Percentiles rank a stretch among this genome's conserved stretches.
Conservation (phyloP, 2,888 invertebrate species). For the Aphrophora alni region DNA sequence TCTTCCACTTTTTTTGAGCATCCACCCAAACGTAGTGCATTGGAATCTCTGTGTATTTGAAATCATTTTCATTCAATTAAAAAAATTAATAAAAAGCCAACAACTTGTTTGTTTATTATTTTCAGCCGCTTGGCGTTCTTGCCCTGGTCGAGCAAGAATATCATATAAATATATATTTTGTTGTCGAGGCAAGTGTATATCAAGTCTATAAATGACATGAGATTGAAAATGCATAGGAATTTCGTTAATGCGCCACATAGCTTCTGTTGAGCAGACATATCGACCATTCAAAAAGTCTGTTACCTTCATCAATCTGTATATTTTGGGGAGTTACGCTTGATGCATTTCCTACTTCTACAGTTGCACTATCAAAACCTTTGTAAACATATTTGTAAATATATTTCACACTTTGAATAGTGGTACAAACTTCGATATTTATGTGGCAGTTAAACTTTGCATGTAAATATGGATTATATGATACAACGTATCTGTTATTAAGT, state of each 20-base stretch:
- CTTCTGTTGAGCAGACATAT: too few species aligned
- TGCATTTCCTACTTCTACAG: too few species aligned
- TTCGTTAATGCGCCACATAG: background rate
- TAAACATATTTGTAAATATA: too few species aligned
- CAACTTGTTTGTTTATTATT: background rate
- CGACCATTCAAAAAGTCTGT: too few species aligned
- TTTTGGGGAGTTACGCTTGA: too few species aligned
- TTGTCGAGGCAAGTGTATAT: background rate
- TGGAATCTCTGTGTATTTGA: background rate
- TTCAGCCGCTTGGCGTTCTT: too few species aligned
- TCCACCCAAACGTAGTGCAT: too few species aligned
- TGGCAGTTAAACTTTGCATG: background rate
- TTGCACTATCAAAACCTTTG: too few species aligned
- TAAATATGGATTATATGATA: background rate
- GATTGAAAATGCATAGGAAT: background rate
- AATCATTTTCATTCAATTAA: background rate
- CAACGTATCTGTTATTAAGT: conserved; percentile 10
- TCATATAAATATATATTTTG: background rate
- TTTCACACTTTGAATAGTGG: background rate
- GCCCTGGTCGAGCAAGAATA: too few species aligned
- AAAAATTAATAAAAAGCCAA: conserved; percentile 15
- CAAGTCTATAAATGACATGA: background rate
- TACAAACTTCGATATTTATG: conserved; percentile 10
- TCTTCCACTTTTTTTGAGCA: background rate
- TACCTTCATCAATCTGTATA: too few species aligned